Conservation (phyloP, 2,888 invertebrate species). For the Callyntrura sp. region DNA sequence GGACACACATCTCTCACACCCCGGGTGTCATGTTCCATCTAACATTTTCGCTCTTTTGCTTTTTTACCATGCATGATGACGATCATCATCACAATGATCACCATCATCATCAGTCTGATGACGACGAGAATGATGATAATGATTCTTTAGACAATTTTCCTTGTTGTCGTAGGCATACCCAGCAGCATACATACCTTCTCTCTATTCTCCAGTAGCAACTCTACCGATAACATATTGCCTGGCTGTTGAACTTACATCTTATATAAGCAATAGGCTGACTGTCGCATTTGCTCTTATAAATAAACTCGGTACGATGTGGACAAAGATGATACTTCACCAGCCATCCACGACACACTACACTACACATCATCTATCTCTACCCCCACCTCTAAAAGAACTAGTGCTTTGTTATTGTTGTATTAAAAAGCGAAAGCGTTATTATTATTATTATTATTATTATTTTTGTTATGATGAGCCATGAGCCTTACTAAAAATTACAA, state of each 20-base stretch:
- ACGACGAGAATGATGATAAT: conserved; percentile 33
- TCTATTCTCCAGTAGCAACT: conserved; percentile 14
- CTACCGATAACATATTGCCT: conserved; percentile 24
- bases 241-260: not conserved
- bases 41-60: conserved; percentile 67
- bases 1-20: conserved; percentile 79
- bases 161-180: too few species aligned
- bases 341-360: not conserved
- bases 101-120: conserved; percentile 31
- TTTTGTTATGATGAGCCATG: conserved; percentile 31
- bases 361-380: not conserved
- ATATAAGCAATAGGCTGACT: not conserved
- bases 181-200: conserved; percentile 35
- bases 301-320: too few species aligned
- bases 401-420: conserved; percentile 57
- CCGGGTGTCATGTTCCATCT: conserved; percentile 78
- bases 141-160: conserved; percentile 41
- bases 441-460: too few species aligned
- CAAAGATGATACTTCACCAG: conserved; percentile 51
- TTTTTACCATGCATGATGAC: conserved; percentile 53
- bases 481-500: too few species aligned
- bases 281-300: not conserved
- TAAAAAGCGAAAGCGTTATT: too few species aligned
- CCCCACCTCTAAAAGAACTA: not conserved
- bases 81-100: conserved; percentile 39